Evolutionary conservation across 2,113 vertebrate species (phyloP).

Genomic region (Epinephelus lanceolatus): DNA sequence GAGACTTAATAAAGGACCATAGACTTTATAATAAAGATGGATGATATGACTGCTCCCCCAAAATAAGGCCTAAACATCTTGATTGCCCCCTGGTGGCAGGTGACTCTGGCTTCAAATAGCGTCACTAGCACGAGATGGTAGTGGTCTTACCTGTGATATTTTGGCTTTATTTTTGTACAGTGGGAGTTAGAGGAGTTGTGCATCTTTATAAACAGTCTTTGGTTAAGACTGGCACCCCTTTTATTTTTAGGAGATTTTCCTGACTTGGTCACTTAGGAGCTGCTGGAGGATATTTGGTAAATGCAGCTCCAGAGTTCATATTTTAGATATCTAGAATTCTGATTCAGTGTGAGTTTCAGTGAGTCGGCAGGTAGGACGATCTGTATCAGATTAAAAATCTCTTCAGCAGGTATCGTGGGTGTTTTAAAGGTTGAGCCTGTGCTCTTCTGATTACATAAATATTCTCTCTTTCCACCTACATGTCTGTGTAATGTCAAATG

Average conservation of each 20-base stretch:
- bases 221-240: neutral
- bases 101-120: too few relatives aligned
- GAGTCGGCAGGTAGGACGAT: neutral
- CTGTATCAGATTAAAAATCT: neutral
- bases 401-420: slow-evolving; percentile 11
- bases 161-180: too few relatives aligned
- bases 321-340: neutral
- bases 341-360: neutral
- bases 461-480: neutral
- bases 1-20: too few relatives aligned
- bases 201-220: too few relatives aligned
- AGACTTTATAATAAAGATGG: too few relatives aligned
- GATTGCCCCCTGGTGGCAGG: too few relatives aligned
- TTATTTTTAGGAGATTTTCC: neutral
- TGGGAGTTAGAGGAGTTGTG: too few relatives aligned
- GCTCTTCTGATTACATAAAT: slow-evolving; percentile 25
- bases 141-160: too few relatives aligned
- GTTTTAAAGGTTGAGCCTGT: slow-evolving; percentile 8
- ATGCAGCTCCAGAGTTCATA: neutral
- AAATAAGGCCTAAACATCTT: too few relatives aligned
- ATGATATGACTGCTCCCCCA: too few relatives aligned
- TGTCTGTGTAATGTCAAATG: neutral
- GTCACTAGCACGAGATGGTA: too few relatives aligned
- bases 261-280: neutral
- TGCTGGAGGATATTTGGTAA: neutral